phyloP scores from a whole-genome alignment of 2,113 vertebrate species.

The Scomber japonicus region DNA sequence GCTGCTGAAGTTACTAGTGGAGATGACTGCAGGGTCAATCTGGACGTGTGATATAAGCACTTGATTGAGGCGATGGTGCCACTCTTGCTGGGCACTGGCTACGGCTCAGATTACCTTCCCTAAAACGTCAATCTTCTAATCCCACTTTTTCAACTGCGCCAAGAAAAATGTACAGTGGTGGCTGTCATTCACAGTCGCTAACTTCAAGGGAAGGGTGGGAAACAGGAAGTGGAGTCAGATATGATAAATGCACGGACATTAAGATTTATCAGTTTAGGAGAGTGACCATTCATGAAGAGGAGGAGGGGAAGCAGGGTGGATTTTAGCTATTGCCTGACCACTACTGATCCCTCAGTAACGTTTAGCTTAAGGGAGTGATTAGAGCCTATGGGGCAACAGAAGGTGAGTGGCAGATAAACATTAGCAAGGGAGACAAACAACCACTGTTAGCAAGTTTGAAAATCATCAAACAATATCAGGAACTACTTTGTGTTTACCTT shows the following conservation, averaged over 20 bases:
- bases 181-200: neutral
- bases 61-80: conserved; percentile 35
- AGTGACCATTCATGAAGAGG: neutral
- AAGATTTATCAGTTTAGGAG: neutral
- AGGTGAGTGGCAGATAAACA: conserved; percentile 44
- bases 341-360: conserved; percentile 45
- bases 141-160: conserved; percentile 22
- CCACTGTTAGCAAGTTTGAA: neutral
- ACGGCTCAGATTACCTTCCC: conserved; percentile 20
- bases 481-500: neutral
- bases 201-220: neutral
- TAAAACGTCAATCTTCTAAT: conserved; percentile 44
- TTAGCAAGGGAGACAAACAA: conserved; percentile 1
- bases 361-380: conserved; percentile 55
- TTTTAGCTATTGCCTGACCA: conserved; percentile 22
- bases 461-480: neutral
- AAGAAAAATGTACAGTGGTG: neutral
- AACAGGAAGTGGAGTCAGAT: neutral
- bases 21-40: conserved; percentile 31
- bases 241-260: neutral
- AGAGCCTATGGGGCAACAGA: conserved; percentile 13
- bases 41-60: conserved; percentile 29
- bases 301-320: conserved; percentile 5
- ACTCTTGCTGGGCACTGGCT: conserved; percentile 11
- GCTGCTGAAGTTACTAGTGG: conserved; percentile 9